Percentiles rank a stretch among this genome's conserved stretches.
phyloP scores from a whole-genome alignment of 2,113 vertebrate species.

The Rattus rattus region DNA sequence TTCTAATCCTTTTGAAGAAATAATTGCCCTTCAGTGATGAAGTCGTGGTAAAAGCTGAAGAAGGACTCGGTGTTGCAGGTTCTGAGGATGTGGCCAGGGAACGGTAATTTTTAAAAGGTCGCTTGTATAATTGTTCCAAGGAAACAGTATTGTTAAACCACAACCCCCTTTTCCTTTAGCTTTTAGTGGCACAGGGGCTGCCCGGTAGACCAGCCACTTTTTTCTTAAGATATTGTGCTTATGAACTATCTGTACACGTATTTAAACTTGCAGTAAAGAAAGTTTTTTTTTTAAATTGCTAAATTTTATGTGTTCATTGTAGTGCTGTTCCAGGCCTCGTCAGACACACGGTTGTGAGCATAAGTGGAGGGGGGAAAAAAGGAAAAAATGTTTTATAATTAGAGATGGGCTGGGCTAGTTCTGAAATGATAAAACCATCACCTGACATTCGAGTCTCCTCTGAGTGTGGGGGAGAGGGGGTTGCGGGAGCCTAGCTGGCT shows the following conservation, averaged over 20 bases:
- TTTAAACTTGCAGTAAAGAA: slow-evolving; percentile 92
- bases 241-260: slow-evolving; percentile 94
- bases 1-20: slow-evolving; percentile 92
- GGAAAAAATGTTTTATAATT: slow-evolving; percentile 82
- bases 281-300: slow-evolving; percentile 86
- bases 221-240: slow-evolving; percentile 94
- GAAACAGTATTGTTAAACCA: slow-evolving; percentile 89
- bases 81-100: slow-evolving; percentile 89
- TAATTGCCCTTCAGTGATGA: slow-evolving; percentile 90
- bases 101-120: slow-evolving; percentile 92
- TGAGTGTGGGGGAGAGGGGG: slow-evolving; percentile 70
- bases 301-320: slow-evolving; percentile 87
- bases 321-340: slow-evolving; percentile 89
- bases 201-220: slow-evolving; percentile 90
- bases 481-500: slow-evolving; percentile 71
- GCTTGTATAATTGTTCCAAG: slow-evolving; percentile 91
- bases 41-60: slow-evolving; percentile 98
- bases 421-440: slow-evolving; percentile 78
- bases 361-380: slow-evolving; percentile 77
- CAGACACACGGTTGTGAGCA: slow-evolving; percentile 87
- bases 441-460: slow-evolving; percentile 81
- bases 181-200: slow-evolving; percentile 89
- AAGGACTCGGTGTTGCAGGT: slow-evolving; percentile 95
- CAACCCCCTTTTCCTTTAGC: slow-evolving; percentile 84
- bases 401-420: slow-evolving; percentile 89